Conservation (phyloP, 2,888 invertebrate species). For the Salticus scenicus region DNA sequence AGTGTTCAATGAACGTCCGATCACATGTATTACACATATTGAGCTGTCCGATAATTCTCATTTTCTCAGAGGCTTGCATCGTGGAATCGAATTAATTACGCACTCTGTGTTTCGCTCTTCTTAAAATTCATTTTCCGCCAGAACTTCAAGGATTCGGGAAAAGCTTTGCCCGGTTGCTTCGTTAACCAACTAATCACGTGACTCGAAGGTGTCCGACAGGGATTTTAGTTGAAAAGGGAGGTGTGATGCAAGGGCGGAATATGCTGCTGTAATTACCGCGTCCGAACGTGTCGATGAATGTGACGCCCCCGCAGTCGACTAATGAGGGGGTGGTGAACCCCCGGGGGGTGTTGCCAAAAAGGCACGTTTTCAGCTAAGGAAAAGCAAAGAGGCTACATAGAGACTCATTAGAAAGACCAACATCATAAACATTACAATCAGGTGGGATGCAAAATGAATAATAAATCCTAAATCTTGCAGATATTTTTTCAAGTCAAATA, state of each 20-base stretch:
- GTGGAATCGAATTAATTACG: too few relatives aligned
- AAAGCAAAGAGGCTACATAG: neutral
- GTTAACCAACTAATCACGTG: slow-evolving; percentile 65
- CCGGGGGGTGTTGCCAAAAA: slow-evolving; percentile 49
- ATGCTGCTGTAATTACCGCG: slow-evolving; percentile 55
- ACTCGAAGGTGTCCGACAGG: slow-evolving; percentile 35
- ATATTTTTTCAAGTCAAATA: too few relatives aligned
- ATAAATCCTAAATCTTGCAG: too few relatives aligned
- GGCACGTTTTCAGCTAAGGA: slow-evolving; percentile 41
- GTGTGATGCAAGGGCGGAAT: slow-evolving; percentile 29
- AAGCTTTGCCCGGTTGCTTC: slow-evolving; percentile 21
- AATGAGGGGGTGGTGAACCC: slow-evolving; percentile 47
- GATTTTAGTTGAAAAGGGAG: slow-evolving; percentile 47
- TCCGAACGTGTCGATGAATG: slow-evolving; percentile 15
- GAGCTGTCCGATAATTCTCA: too few relatives aligned
- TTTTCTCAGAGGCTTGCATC: too few relatives aligned
- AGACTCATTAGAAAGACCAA: slow-evolving; percentile 5
- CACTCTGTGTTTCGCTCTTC: too few relatives aligned
- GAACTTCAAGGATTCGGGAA: too few relatives aligned
- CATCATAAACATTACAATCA: neutral
- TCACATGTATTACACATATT: too few relatives aligned
- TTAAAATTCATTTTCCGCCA: too few relatives aligned
- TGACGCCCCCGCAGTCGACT: slow-evolving; percentile 17
- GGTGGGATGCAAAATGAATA: too few relatives aligned
- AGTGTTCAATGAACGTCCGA: too few relatives aligned